Evolutionary conservation across 2,888 invertebrate genomes (phyloP), one percentile per base, ranked within the genome.

Genomic region (Oligia fasciuncula): DNA sequence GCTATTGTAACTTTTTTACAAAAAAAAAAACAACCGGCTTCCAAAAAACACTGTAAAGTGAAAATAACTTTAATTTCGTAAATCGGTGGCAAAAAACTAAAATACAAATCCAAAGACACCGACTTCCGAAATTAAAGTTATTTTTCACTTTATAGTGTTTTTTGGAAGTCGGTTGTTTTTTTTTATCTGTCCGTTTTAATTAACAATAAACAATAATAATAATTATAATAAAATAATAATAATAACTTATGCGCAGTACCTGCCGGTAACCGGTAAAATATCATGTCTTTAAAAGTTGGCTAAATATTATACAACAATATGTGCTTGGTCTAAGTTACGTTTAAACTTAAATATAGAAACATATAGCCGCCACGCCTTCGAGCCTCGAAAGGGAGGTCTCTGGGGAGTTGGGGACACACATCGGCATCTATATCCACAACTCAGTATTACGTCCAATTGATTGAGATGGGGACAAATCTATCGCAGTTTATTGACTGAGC

Each of bases 401-500:
- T 11, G 49, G 84, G 29, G 29, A 29, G 29, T 29, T 29, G 29
- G 29, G 63, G 81, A n/a, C n/a, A 72, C 35, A 35, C 35, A 35
- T 35, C 23, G 23, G 19, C 19, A 5, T 54, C 66, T 23, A 43
- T 83, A 49, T 72, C 40, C 63, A 72, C 68, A 65, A 73, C 54
- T 60, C 62, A 43, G 63, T 51, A 63, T 77, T 54, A 72, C 62
- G 57, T 49, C 13, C 68, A 68, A 73, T 49, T 84, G 69, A 84
- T 79, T 72, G 79, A 63, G 80, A 57, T 63, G 67, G 84, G 68
- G 67, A 68, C 84, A 46, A 51, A 63, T 73, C 60, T 51, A 54
- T 72, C 57, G 69, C 63, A 49, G 40, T 70, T 73, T 67, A 71
- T 80, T 73, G 70, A 73, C 65, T 54, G 46, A 69, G 63, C 57